Conservation (phyloP, 1,140 invertebrate genomes). For the Aphelinus certus region DNA sequence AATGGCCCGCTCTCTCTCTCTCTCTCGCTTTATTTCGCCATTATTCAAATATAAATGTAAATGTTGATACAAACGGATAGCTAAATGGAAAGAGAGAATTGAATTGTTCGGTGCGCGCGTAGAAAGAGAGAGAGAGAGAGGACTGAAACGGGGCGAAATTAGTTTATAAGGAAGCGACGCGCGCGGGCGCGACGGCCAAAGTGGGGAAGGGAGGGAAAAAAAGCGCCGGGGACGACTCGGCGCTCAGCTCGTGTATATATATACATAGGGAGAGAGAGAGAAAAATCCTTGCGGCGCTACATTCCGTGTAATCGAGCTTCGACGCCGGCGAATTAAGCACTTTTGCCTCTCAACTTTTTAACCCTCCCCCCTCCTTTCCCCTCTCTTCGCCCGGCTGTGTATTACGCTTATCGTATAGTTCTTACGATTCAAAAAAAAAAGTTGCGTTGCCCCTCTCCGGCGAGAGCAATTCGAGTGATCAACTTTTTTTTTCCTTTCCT, state of each 20-base stretch:
- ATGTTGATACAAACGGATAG: slow-evolving; percentile 68
- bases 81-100: slow-evolving; percentile 68
- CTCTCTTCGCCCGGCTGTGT: not conserved
- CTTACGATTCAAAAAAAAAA: slow-evolving; percentile 3
- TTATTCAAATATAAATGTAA: slow-evolving; percentile 69
- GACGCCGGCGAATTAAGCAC: slow-evolving; percentile 29
- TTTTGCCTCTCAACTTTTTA: slow-evolving; percentile 11
- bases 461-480: no score
- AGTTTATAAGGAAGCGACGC: slow-evolving; percentile 66
- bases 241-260: no score
- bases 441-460: not conserved
- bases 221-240: not conserved
- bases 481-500: no score
- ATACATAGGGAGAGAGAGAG: not conserved
- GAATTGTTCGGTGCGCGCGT: slow-evolving; percentile 60
- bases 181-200: not conserved
- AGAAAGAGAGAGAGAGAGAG: not conserved
- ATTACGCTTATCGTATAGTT: slow-evolving; percentile 13
- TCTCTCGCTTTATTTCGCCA: slow-evolving; percentile 64
- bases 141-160: slow-evolving; percentile 57
- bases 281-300: slow-evolving; percentile 27
- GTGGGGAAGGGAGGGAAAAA: slow-evolving; percentile 46
- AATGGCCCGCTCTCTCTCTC: slow-evolving; percentile 42
- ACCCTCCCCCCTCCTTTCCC: not conserved
- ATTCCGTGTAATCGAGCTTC: slow-evolving; percentile 14